These are phyloP conservation scores for Latrodectus geometricus DNA, from an alignment of 1,140 invertebrate species.

Conservation along the genomic window DNA sequence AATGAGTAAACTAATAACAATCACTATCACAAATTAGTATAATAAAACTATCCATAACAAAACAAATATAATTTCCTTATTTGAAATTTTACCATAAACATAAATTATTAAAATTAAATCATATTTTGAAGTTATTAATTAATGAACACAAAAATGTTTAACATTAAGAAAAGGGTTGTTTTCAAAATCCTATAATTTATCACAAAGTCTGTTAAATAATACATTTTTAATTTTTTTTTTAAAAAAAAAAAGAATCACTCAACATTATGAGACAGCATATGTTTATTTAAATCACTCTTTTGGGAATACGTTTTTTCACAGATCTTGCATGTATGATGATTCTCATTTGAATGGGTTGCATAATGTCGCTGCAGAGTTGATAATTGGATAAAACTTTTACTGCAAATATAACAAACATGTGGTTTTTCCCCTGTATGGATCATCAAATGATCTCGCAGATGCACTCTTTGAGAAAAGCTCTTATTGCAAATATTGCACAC, in stretches of 20 bases:
- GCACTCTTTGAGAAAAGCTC: constrained; percentile 9
- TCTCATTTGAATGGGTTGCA: constrained; percentile 33
- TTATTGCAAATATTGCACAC: constrained; percentile 43
- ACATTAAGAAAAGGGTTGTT: too few relatives aligned
- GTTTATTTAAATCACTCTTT: constrained; percentile 39
- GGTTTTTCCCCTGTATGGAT: constrained; percentile 43
- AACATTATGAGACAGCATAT: constrained; percentile 26
- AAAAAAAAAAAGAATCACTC: background rate
- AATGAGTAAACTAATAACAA: too few relatives aligned
- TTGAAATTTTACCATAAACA: too few relatives aligned
- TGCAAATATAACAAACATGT: constrained; percentile 24
- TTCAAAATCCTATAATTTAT: too few relatives aligned
- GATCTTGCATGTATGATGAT: constrained; percentile 11
- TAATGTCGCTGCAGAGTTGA: constrained; percentile 14
- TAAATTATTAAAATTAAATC: too few relatives aligned
- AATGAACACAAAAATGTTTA: too few relatives aligned
- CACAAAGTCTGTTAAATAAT: too few relatives aligned
- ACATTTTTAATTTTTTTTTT: too few relatives aligned
- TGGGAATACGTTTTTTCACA: constrained; percentile 38
- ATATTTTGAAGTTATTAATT: too few relatives aligned
- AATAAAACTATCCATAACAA: too few relatives aligned
- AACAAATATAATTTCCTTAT: too few relatives aligned
- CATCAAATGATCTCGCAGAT: constrained; percentile 31
- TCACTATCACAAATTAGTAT: too few relatives aligned
- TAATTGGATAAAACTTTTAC: constrained; percentile 16